Conservation (phyloP, 2,113 vertebrate species). For the Myotis davidii region DNA sequence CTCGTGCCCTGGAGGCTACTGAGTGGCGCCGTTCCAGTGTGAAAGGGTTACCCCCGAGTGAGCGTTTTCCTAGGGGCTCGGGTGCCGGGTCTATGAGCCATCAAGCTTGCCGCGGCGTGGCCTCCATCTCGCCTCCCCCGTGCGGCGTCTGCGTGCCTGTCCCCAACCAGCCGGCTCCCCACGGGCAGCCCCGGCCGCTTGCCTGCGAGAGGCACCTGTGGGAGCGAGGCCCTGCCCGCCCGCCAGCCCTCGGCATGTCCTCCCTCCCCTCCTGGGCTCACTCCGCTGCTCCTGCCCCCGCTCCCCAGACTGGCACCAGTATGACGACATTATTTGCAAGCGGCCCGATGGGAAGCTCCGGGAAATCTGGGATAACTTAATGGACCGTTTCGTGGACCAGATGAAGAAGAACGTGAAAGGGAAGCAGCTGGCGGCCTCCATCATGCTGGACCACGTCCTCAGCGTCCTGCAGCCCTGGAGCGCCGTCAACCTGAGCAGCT, state of each 20-base stretch:
- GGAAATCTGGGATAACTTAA: accelerated
- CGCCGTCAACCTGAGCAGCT: conserved; percentile 84
- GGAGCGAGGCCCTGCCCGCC: too few species aligned
- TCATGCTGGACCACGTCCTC: conserved; percentile 92
- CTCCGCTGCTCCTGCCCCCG: too few species aligned
- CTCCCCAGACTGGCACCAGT: conserved; percentile 94
- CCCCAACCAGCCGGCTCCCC: not conserved
- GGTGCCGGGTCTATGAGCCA: accelerated
- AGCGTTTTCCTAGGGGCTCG: too few species aligned
- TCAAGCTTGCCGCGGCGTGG: not conserved
- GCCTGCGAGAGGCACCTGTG: accelerated
- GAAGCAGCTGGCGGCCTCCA: conserved; percentile 84
- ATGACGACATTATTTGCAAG: conserved; percentile 93
- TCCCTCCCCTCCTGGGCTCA: not conserved
- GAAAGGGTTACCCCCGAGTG: accelerated
- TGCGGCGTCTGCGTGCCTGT: not conserved
- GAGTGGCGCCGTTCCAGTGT: accelerated
- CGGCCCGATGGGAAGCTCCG: accelerated
- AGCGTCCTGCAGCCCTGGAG: conserved; percentile 88
- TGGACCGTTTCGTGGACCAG: accelerated
- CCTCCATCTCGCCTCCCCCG: accelerated
- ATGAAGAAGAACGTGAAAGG: conserved; percentile 74
- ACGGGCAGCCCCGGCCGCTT: accelerated
- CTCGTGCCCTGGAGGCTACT: not conserved
- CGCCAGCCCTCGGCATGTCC: too few species aligned